Conservation (phyloP, 2,888 invertebrate genomes). For the Belgica antarctica region DNA sequence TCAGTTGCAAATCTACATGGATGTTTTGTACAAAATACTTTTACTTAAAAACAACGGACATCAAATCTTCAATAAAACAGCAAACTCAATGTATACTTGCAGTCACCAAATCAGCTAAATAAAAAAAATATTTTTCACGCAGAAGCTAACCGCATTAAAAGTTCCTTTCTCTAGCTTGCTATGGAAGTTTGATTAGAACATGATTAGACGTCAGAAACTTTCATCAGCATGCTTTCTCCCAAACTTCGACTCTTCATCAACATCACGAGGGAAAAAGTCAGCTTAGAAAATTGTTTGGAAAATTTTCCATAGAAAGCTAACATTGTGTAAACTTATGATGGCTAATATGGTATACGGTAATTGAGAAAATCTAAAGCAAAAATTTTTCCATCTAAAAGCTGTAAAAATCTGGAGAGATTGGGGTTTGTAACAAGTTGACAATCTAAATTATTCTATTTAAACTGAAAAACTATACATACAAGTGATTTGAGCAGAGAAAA, state of each 20-base stretch:
- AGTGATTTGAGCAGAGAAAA: not conserved
- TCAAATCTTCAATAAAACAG: no score
- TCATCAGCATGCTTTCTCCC: not conserved
- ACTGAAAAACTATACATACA: not conserved
- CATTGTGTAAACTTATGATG: not conserved
- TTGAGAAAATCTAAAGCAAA: constrained; percentile 12
- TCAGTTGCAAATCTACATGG: no score
- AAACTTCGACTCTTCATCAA: not conserved
- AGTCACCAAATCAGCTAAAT: no score
- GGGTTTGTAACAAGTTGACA: constrained; percentile 41
- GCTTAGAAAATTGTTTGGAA: not conserved
- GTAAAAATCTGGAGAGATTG: constrained; percentile 29
- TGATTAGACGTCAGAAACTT: constrained; percentile 42
- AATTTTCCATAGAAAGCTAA: not conserved
- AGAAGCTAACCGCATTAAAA: no score
- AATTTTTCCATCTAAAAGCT: not conserved
- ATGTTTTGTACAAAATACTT: no score
- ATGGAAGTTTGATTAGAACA: constrained; percentile 40
- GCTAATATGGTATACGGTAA: not conserved
- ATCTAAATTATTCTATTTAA: constrained; percentile 43
- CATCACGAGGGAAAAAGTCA: not conserved
- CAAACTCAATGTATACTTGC: no score
- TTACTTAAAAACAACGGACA: no score
- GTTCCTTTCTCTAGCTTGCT: no score
- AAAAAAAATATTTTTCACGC: no score